Evolutionary conservation across 1,140 invertebrate genomes (phyloP), one percentile per base, ranked within the genome.

Genomic region (Cyrtorhinus lividipennis): DNA sequence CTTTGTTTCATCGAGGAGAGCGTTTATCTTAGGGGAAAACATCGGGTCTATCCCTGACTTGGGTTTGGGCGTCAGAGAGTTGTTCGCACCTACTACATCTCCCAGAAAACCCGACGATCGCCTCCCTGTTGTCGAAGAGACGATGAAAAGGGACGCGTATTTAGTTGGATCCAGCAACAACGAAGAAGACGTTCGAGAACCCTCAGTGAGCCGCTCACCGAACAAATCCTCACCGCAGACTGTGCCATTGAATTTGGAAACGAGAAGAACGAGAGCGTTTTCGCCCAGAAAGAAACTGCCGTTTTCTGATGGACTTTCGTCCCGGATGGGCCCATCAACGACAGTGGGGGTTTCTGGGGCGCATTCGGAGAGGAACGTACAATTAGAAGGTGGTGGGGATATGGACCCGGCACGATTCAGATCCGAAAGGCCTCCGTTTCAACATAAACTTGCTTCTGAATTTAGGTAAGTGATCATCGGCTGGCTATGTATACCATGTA

Each of bases 11-110:
- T 13, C 25, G 1, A 26, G 58, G 10, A 58, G 56, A 22, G 8
- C 24, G n/a, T 59, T 25, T 46, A 22, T 60, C 23, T 12, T 65
- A 46, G 73, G 73, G 24, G 70, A 73, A 56, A 71, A 67, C 56
- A 65, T 68, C 20, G 65, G 68, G 23, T 72, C 69, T 65, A 68
- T 76, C 56, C 74, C 73, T 56, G 72, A 75, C 68, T 69, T 71
- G n/a, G 71, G 69, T 18, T 69, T 73, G 66, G 74, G 73, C 15
- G 65, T 74, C 27, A 61, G 68, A 63, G 65, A 70, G 58, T 64
- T 66, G 46, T 64, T 56, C 61, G 12, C 56, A 1, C 18, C 27
- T 18, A 58, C 63, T 13, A 15, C 23, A 24, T 58, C 23, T 25
- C 57, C 46, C 27, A 23, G 25, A 24, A 62, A 61, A 58, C 2